A percentile compares a stretch with the other conserved stretches of the same genome.
These are phyloP conservation scores for Pentamera pediparva DNA, from an alignment of 53 echinoderm and acorn worm genomes.

Conservation along the genomic window DNA sequence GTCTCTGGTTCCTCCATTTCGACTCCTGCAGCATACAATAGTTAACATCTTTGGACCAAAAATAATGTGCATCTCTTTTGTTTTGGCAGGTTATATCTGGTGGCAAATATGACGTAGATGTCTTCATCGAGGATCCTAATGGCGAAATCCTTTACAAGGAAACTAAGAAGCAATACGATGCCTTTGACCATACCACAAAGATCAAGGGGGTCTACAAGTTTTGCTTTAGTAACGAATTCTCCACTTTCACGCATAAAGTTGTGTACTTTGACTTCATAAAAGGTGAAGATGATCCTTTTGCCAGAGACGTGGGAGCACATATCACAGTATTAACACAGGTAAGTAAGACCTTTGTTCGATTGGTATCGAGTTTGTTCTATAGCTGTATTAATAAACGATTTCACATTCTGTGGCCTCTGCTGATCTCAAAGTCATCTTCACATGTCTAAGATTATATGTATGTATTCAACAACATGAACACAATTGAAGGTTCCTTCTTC, in stretches of 20 bases:
- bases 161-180: constrained; percentile 93
- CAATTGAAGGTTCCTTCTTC: too few relatives aligned
- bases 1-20: too few relatives aligned
- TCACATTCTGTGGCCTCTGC: too few relatives aligned
- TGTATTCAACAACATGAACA: too few relatives aligned
- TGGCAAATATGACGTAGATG: constrained; percentile 95
- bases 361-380: too few relatives aligned
- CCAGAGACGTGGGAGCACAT: constrained; percentile 77
- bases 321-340: constrained; percentile 95
- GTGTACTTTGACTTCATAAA: constrained; percentile 96
- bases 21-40: too few relatives aligned
- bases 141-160: constrained; percentile 78
- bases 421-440: too few relatives aligned
- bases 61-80: too few relatives aligned
- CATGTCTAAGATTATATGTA: too few relatives aligned
- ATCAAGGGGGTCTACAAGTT: constrained; percentile 73
- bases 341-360: too few relatives aligned
- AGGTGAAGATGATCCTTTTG: constrained; percentile 74
- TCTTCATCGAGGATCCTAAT: constrained; percentile 53
- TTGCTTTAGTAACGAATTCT: constrained; percentile 99
- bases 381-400: neutral
- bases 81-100: constrained; percentile 81
- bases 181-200: constrained; percentile 66
- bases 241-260: constrained; percentile 93
- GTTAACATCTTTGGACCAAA: too few relatives aligned